phyloP scores from a whole-genome alignment of 2,797 vertebrate species.

The Mallotus villosus region DNA sequence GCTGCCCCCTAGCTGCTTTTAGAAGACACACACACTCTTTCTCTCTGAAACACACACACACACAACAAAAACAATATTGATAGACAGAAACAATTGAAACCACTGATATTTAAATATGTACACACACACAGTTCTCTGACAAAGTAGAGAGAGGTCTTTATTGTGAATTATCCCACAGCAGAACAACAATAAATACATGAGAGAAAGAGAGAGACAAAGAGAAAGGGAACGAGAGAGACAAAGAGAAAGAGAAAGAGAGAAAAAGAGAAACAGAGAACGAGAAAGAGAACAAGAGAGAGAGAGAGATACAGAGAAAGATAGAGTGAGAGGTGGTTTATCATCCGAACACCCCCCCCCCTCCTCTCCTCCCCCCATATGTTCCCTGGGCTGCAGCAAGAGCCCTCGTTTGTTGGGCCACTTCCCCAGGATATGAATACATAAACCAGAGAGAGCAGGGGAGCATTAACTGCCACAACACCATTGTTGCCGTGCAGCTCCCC shows the following conservation, averaged over 20 bases:
- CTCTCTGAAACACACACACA: conserved; percentile 4
- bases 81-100: too few species aligned
- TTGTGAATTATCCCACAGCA: not conserved
- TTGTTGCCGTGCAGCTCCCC: conserved; percentile 15
- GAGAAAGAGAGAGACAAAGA: not conserved
- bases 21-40: conserved; percentile 24
- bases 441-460: conserved; percentile 25
- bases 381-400: conserved; percentile 1
- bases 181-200: not conserved
- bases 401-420: conserved; percentile 39
- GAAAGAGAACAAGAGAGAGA: too few species aligned
- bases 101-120: not conserved
- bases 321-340: too few species aligned
- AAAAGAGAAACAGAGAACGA: too few species aligned
- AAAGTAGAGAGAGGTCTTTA: not conserved
- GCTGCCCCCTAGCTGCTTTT: conserved; percentile 72
- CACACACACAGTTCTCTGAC: not conserved
- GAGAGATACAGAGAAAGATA: too few species aligned
- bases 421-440: conserved; percentile 36
- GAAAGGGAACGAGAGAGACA: not conserved
- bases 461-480: conserved; percentile 29
- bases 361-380: conserved; percentile 1
- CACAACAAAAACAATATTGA: not conserved
- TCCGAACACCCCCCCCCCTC: not conserved
- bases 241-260: too few species aligned